phyloP scores from a whole-genome alignment of 2,113 vertebrate species.

The Siniperca knerii region DNA sequence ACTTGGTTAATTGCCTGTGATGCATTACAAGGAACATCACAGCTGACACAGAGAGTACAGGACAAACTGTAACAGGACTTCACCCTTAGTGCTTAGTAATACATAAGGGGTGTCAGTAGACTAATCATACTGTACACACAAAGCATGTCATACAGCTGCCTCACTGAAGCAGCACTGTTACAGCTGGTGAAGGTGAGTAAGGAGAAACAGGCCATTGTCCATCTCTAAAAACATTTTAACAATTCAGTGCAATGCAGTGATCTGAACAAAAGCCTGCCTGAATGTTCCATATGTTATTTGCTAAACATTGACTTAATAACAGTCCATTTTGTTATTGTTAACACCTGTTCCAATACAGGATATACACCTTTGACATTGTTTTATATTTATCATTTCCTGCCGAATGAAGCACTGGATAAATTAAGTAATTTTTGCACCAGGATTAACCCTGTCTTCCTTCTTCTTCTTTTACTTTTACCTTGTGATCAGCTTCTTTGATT shows the following conservation, averaged over 20 bases:
- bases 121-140: slow-evolving; percentile 1
- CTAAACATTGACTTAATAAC: background rate
- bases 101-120: slow-evolving; percentile 21
- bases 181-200: background rate
- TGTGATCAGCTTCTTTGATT: background rate
- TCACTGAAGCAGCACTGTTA: background rate
- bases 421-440: background rate
- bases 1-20: slow-evolving; percentile 45
- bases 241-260: background rate
- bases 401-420: background rate
- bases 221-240: background rate
- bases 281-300: no score
- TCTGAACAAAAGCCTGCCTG: background rate
- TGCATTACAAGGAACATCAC: slow-evolving; percentile 30
- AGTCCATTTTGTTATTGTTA: background rate
- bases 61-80: slow-evolving; percentile 37
- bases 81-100: slow-evolving; percentile 2
- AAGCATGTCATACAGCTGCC: slow-evolving; percentile 20
- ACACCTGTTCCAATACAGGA: background rate
- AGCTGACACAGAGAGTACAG: slow-evolving; percentile 22
- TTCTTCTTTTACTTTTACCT: background rate
- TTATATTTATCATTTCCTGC: background rate
- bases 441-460: background rate
- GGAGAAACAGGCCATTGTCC: background rate
- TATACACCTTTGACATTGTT: background rate